These are phyloP conservation scores for Diachrysia chrysitis DNA, from an alignment of 2,888 invertebrate species.

Conservation along the genomic window DNA sequence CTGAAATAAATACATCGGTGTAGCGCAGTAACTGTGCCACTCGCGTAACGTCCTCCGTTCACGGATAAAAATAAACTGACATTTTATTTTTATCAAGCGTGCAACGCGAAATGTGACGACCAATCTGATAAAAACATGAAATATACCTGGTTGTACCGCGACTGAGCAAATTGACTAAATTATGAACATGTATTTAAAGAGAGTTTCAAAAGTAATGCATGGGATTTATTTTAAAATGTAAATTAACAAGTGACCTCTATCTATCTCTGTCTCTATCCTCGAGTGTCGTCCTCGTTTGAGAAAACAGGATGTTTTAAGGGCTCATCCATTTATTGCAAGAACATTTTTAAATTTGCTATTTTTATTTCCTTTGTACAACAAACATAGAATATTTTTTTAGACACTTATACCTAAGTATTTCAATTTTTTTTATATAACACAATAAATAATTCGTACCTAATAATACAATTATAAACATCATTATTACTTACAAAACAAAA, in stretches of 20 bases:
- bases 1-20: conserved; percentile 39
- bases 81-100: conserved; percentile 74
- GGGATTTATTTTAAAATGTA: not conserved
- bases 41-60: conserved; percentile 55
- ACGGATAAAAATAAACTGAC: conserved; percentile 68
- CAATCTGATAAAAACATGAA: conserved; percentile 78
- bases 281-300: no score
- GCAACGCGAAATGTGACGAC: conserved; percentile 69
- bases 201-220: not conserved
- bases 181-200: conserved; percentile 27
- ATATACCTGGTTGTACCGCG: conserved; percentile 68
- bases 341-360: not conserved
- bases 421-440: no score
- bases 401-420: no score
- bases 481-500: no score
- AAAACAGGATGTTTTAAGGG: not conserved
- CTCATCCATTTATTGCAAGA: not conserved
- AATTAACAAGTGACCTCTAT: no score
- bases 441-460: no score
- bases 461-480: no score
- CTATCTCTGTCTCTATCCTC: no score
- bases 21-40: conserved; percentile 28
- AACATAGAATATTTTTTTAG: no score
- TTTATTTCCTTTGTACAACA: no score
- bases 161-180: conserved; percentile 73